Evolutionary conservation across 2,888 invertebrate genomes (phyloP), one percentile per base, ranked within the genome.

Genomic region (Dicycla oo): DNA sequence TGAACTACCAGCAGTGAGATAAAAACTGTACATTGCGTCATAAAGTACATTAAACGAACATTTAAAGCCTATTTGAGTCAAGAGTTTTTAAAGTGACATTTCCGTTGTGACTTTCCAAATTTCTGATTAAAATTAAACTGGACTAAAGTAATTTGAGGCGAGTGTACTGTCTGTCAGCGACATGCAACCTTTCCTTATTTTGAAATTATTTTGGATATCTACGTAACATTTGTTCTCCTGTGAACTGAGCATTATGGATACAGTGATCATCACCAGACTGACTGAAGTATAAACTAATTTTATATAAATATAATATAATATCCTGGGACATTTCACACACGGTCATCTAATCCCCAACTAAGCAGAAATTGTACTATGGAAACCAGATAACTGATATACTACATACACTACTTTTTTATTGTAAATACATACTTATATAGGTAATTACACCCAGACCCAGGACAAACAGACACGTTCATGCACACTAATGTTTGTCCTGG

Each of bases 31-130:
- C 15, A 76, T 84, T 84, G 63, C 60, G 57, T 60, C 77, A 84
- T 81, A 78, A 76, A 74, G 57, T 69, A 63, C 67, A 30, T 58
- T 61, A 71, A 83, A 64, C 69, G 58, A 40, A 34, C 58, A 54
- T 71, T 81, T 57, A 75, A 72, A 66, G 73, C 51, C 15, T 67
- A 74, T 74, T 75, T 56, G 56, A 75, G 72, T 74, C 71, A 71
- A 66, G 45, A 56, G 23, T 77, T 64, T 64, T 15, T 53, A 15
- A 72, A 78, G 74, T 83, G 69, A 80, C 30, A 73, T 78, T 73
- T 80, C 81, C 79, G 79, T 54, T 63, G 1, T 57, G 54, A 58
- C 78, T 85, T 81, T 82, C 69, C 60, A 73, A 85, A 54, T 85
- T 85, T 76, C 79, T 71, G 70, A 73, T 81, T 74, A 30, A 75